phyloP scores from a whole-genome alignment of 2,888 invertebrate species.

The Aporophyla lueneburgensis region DNA sequence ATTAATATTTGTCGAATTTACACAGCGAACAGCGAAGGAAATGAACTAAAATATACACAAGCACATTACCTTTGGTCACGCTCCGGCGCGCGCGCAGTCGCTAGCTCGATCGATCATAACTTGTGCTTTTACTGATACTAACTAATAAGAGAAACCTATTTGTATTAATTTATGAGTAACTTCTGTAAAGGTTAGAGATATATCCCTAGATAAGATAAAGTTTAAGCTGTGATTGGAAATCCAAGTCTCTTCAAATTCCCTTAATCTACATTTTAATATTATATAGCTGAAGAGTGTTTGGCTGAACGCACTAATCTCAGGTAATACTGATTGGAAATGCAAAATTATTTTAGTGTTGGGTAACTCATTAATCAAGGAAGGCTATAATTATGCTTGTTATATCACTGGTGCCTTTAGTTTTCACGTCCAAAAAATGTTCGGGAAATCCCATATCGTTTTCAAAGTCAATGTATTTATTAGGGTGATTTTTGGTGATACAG shows the following conservation, averaged over 20 bases:
- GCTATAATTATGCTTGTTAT: no score
- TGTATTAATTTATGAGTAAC: not conserved
- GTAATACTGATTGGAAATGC: no score
- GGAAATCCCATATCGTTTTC: not conserved
- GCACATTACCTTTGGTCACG: constrained; percentile 42
- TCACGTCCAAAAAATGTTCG: not conserved
- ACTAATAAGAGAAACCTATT: constrained; percentile 30
- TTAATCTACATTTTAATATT: no score
- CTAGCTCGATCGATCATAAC: constrained; percentile 21
- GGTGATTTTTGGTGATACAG: no score
- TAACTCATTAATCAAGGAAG: no score
- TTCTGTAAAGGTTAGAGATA: not conserved
- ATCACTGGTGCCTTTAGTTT: no score
- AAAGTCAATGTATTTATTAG: no score
- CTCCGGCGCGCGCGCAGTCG: constrained; percentile 19
- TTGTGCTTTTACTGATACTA: constrained; percentile 34
- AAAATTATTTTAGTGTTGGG: no score
- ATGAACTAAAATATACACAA: constrained; percentile 38
- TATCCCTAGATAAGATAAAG: not conserved
- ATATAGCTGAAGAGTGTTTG: no score
- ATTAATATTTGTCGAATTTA: constrained; percentile 46
- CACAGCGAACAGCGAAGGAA: constrained; percentile 30
- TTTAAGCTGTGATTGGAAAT: not conserved
- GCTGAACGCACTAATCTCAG: no score
- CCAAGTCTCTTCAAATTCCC: no score